Evolutionary conservation across 2,113 vertebrate species (phyloP).

Genomic region (Odocoileus hemionus): DNA sequence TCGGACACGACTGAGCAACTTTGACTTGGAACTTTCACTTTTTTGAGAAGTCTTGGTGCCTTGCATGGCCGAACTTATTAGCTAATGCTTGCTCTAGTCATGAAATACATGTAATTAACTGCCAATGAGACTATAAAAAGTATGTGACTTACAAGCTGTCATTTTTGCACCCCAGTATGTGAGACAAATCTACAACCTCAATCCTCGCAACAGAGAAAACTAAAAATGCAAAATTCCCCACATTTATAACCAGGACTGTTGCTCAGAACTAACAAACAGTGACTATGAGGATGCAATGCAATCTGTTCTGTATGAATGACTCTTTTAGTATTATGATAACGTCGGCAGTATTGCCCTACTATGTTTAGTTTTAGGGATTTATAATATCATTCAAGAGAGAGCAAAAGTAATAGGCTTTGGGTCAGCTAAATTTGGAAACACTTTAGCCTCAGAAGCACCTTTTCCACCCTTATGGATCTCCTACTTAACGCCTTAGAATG

Average conservation of each 20-base stretch:
- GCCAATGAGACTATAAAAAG: conserved; percentile 30
- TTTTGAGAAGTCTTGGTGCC: neutral
- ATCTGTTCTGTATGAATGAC: conserved; percentile 40
- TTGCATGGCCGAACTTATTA: conserved; percentile 31
- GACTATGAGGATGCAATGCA: neutral
- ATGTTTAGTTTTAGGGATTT: neutral
- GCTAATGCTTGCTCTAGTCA: conserved; percentile 14
- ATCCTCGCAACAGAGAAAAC: neutral
- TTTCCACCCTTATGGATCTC: neutral
- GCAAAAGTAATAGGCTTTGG: neutral
- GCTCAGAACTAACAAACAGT: conserved; percentile 13
- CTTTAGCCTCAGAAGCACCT: neutral
- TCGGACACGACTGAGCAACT: rapidly evolving
- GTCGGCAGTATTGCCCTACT: neutral
- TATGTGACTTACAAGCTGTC: conserved; percentile 39
- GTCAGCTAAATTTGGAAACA: neutral
- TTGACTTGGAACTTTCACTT: neutral
- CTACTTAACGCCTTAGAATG: neutral
- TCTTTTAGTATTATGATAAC: conserved; percentile 26
- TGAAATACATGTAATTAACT: conserved; percentile 56
- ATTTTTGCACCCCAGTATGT: conserved; percentile 17
- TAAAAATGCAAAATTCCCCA: conserved; percentile 29
- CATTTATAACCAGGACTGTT: conserved; percentile 31
- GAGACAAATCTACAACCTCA: conserved; percentile 21
- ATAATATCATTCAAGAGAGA: neutral